Evolutionary conservation across 2,888 invertebrate genomes (phyloP).

Genomic region (Escarpia spicata): DNA sequence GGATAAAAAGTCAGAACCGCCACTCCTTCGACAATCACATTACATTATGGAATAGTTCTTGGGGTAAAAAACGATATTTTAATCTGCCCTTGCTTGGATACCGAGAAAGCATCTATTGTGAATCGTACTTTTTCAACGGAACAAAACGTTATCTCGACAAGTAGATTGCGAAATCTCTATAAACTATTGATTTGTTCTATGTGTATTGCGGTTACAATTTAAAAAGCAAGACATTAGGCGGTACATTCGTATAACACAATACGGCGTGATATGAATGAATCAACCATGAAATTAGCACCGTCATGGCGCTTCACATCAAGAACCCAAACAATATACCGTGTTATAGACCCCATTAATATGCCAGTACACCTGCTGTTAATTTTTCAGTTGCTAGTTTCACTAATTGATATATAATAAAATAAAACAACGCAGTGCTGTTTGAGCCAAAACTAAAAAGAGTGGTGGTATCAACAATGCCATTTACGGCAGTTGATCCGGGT

Average conservation of each 20-base stretch:
- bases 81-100: background rate
- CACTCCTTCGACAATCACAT: background rate
- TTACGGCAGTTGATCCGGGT: too few relatives aligned
- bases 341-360: too few relatives aligned
- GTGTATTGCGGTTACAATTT: background rate
- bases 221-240: background rate
- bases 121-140: background rate
- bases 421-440: background rate
- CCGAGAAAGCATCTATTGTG: background rate
- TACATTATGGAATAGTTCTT: background rate
- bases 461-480: too few relatives aligned
- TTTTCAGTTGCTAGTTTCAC: background rate
- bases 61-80: background rate
- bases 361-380: background rate
- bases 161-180: background rate
- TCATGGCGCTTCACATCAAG: background rate
- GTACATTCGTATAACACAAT: background rate
- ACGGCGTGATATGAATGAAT: background rate
- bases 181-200: background rate
- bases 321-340: background rate
- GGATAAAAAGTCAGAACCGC: background rate
- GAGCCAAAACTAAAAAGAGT: background rate
- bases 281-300: background rate
- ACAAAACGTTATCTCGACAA: background rate
- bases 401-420: background rate